Conservation (phyloP, 2,888 invertebrate species). For the Perizoma flavofasciatum region DNA sequence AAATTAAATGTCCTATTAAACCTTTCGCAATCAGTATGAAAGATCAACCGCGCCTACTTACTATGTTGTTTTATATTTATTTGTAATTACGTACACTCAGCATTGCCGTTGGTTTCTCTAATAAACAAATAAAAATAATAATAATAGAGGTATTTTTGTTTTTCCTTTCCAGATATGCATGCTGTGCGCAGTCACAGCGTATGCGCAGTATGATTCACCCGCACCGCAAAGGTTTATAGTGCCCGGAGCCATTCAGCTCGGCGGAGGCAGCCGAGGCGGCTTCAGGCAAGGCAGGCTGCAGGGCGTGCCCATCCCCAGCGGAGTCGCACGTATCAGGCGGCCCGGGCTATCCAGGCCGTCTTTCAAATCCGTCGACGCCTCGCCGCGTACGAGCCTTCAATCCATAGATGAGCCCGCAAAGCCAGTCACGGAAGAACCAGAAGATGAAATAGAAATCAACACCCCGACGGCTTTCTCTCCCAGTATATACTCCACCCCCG, state of each 20-base stretch:
- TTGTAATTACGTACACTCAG: too few species aligned
- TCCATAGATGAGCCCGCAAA: slow-evolving; percentile 82
- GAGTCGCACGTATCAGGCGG: slow-evolving; percentile 64
- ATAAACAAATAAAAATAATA: too few species aligned
- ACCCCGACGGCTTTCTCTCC: slow-evolving; percentile 80
- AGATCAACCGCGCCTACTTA: too few species aligned
- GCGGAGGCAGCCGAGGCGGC: slow-evolving; percentile 65
- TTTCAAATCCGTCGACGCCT: slow-evolving; percentile 74
- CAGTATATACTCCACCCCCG: slow-evolving; percentile 69
- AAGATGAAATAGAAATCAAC: slow-evolving; percentile 84
- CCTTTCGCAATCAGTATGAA: too few species aligned
- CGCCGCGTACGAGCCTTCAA: slow-evolving; percentile 73
- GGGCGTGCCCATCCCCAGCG: slow-evolving; percentile 54
- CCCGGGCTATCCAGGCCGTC: slow-evolving; percentile 74
- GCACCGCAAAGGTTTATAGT: slow-evolving; percentile 86
- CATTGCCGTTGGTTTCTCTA: too few species aligned
- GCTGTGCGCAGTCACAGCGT: slow-evolving; percentile 79
- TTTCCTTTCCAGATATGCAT: slow-evolving; percentile 73
- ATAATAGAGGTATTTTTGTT: slow-evolving; percentile 22
- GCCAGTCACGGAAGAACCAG: slow-evolving; percentile 87
- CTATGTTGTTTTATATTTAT: too few species aligned
- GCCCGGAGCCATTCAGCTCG: slow-evolving; percentile 85
- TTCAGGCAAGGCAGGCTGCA: slow-evolving; percentile 73
- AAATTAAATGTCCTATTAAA: too few species aligned
- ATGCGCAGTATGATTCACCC: slow-evolving; percentile 81